Conservation (phyloP, 2,113 vertebrate genomes). For the Xiphias gladius region DNA sequence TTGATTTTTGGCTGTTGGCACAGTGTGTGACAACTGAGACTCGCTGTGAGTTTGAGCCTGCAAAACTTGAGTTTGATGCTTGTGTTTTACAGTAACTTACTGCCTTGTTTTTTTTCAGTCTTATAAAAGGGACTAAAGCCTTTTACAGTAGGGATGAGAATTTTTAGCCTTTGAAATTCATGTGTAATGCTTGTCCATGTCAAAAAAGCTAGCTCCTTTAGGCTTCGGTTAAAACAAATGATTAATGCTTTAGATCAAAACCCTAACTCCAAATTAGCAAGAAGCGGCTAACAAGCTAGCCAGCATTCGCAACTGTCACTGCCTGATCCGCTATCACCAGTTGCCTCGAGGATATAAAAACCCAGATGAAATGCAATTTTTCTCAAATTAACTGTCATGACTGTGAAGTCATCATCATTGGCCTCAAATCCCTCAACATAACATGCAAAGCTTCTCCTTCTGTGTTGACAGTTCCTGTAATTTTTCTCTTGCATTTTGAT, state of each 20-base stretch:
- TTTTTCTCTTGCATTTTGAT: slow-evolving; percentile 5
- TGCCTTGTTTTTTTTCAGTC: background rate
- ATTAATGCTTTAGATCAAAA: background rate
- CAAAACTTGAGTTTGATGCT: background rate
- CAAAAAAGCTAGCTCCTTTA: background rate
- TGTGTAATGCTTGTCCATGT: background rate
- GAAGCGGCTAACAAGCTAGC: background rate
- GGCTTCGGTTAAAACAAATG: background rate
- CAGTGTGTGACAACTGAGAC: background rate
- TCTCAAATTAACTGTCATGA: background rate
- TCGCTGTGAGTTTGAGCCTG: background rate
- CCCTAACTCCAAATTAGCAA: background rate
- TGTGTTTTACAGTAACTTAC: background rate
- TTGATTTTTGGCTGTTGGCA: background rate
- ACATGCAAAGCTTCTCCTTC: slow-evolving; percentile 3
- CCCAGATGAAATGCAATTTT: background rate
- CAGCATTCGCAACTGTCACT: background rate
- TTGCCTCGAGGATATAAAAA: slow-evolving; percentile 20
- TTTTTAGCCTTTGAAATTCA: background rate
- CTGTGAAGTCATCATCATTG: slow-evolving; percentile 8
- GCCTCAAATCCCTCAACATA: background rate
- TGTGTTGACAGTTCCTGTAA: background rate
- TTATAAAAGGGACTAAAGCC: background rate
- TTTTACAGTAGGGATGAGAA: background rate
- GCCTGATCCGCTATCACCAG: background rate